phyloP scores from a whole-genome alignment of 2,797 vertebrate species.

The Orestias chungarensis region DNA sequence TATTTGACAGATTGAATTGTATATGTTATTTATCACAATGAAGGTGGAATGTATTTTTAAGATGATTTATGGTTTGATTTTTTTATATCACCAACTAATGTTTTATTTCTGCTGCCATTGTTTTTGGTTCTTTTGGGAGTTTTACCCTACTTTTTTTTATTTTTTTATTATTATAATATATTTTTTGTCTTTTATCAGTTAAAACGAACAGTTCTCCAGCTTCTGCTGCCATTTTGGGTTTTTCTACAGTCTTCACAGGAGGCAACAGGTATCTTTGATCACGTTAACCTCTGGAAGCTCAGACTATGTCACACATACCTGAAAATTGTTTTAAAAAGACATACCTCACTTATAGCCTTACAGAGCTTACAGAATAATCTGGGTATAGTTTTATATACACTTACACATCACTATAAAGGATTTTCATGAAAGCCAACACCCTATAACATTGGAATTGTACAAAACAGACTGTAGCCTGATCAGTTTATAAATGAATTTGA shows the following conservation, averaged over 20 bases:
- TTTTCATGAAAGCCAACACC: background rate
- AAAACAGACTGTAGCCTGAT: background rate
- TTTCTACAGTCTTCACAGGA: conserved; percentile 54
- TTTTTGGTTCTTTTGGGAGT: too few relatives aligned
- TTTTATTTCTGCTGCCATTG: conserved; percentile 2
- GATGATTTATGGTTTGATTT: background rate
- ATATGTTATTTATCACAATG: background rate
- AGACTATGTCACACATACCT: background rate
- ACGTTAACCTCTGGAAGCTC: conserved; percentile 9
- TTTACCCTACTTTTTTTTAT: background rate
- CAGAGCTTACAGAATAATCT: conserved; percentile 44
- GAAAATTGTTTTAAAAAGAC: conserved; percentile 37
- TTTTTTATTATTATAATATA: conserved; percentile 37
- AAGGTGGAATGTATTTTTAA: background rate
- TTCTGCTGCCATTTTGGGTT: conserved; percentile 62
- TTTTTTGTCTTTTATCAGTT: conserved; percentile 33
- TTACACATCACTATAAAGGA: background rate
- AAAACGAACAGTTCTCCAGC: conserved; percentile 48
- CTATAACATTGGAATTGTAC: background rate
- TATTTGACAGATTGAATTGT: background rate
- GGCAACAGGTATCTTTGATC: conserved; percentile 15
- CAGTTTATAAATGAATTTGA: background rate
- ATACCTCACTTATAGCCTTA: conserved; percentile 58
- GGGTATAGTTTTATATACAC: conserved; percentile 28
- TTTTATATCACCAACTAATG: background rate